These are phyloP conservation scores for Charadrius vociferus DNA, from an alignment of 2,113 vertebrate species.

Conservation along the genomic window DNA sequence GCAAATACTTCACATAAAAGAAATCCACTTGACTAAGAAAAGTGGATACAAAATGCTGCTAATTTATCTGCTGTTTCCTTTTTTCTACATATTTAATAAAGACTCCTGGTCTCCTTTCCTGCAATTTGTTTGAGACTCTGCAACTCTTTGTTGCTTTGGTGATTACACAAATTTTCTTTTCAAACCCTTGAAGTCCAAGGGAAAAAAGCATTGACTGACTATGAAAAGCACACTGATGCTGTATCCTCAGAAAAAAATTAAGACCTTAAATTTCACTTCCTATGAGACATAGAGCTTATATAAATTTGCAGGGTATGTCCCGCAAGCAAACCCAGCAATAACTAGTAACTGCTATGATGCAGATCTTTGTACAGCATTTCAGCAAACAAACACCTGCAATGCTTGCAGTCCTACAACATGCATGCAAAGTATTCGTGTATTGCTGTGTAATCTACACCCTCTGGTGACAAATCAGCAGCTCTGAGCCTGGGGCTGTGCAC, in stretches of 20 bases:
- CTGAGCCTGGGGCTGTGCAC: not conserved
- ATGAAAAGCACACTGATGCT: not conserved
- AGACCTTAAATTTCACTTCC: not conserved
- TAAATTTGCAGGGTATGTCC: not conserved
- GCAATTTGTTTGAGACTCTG: not conserved
- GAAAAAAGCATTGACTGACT: not conserved
- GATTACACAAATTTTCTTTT: not conserved
- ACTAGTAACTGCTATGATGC: not conserved
- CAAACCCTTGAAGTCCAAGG: not conserved
- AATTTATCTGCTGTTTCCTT: not conserved
- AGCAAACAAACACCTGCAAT: not conserved
- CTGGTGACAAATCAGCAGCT: not conserved
- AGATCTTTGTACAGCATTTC: not conserved
- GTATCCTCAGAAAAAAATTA: not conserved
- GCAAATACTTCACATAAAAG: not conserved
- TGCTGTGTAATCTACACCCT: not conserved
- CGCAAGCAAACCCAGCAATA: not conserved
- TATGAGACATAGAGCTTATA: not conserved
- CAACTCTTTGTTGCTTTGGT: not conserved
- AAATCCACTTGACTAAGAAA: not conserved
- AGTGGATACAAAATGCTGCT: not conserved
- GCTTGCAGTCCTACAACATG: not conserved
- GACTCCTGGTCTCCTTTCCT: not conserved
- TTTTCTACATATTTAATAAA: not conserved
- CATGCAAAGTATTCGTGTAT: not conserved